phyloP scores from a whole-genome alignment of 2,888 invertebrate genomes.

The Adelphocoris suturalis region DNA sequence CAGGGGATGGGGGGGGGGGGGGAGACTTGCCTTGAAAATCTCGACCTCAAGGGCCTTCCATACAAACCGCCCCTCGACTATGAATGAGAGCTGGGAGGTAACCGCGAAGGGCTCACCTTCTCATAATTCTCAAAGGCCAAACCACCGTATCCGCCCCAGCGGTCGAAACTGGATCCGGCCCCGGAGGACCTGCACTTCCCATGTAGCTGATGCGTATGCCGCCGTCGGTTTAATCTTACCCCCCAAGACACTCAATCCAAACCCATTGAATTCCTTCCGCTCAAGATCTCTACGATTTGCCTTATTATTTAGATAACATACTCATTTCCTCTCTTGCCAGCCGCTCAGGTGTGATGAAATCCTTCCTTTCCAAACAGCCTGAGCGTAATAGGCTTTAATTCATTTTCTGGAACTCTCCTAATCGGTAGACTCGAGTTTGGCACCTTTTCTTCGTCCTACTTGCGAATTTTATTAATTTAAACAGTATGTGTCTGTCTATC shows the following conservation, averaged over 20 bases:
- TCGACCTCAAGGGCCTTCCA: conserved; percentile 39
- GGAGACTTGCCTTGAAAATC: conserved; percentile 1
- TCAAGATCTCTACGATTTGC: background rate
- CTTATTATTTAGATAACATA: background rate
- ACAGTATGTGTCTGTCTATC: too few species aligned
- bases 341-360: too few species aligned
- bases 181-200: conserved; percentile 18
- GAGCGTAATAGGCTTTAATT: too few species aligned
- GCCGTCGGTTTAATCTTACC: conserved; percentile 9
- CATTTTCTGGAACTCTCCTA: too few species aligned
- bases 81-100: conserved; percentile 3
- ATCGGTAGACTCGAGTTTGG: too few species aligned
- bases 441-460: too few species aligned
- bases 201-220: background rate
- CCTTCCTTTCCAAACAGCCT: too few species aligned
- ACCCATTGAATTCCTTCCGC: background rate
- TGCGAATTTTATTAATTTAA: too few species aligned
- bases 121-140: conserved; percentile 49
- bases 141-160: conserved; percentile 50
- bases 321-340: too few species aligned
- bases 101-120: conserved; percentile 35
- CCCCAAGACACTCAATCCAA: background rate
- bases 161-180: conserved; percentile 60
- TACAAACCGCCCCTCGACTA: conserved; percentile 10
- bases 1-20: background rate